phyloP scores from a whole-genome alignment of 2,113 vertebrate genomes.

The Rhinopomastus cyanomelas region DNA sequence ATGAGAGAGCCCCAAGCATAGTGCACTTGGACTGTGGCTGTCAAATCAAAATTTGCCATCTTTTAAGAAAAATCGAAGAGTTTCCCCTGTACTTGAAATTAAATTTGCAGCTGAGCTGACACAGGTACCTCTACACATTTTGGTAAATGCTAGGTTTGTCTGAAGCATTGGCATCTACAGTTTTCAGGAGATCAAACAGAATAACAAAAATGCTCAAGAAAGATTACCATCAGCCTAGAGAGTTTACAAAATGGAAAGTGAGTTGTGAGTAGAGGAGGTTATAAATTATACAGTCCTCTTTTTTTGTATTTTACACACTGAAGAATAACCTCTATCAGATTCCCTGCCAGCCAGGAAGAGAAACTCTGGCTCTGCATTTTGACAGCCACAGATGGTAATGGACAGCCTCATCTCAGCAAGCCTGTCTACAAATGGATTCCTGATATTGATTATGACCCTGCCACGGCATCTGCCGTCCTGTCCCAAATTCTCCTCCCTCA shows the following conservation, averaged over 20 bases:
- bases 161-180: background rate
- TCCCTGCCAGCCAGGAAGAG: background rate
- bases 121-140: background rate
- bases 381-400: background rate
- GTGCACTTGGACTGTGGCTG: background rate
- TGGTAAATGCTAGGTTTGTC: background rate
- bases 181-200: background rate
- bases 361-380: background rate
- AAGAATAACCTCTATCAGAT: background rate
- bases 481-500: background rate
- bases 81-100: background rate
- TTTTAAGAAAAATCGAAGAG: background rate
- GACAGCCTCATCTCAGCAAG: background rate
- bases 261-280: background rate
- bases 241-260: background rate
- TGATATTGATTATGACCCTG: background rate
- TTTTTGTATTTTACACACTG: background rate
- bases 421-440: background rate
- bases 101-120: background rate
- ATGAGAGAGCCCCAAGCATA: background rate
- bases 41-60: background rate
- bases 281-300: conserved; percentile 4
- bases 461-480: background rate
- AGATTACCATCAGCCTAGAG: background rate
- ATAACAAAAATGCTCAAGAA: background rate